phyloP scores from a whole-genome alignment of 2,888 invertebrate species.

The Rhopalosiphum nymphaeae region DNA sequence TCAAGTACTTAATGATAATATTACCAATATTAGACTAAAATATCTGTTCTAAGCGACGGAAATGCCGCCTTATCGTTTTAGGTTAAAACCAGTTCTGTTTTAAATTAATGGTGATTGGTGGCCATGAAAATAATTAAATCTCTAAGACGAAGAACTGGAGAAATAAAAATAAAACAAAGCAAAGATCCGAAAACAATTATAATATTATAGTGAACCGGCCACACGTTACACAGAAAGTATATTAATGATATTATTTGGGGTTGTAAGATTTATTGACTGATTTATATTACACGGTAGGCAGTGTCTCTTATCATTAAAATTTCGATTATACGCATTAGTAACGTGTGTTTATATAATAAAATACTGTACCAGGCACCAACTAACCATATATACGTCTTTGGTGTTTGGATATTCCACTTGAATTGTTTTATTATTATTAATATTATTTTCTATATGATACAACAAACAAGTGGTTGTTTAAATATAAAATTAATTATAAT shows the following conservation, averaged over 20 bases:
- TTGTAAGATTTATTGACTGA: conserved; percentile 32
- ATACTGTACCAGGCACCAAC: neutral
- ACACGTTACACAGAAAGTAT: neutral
- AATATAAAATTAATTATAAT: neutral
- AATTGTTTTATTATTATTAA: conserved; percentile 8
- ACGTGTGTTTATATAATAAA: neutral
- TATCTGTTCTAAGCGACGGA: neutral
- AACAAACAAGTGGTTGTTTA: neutral
- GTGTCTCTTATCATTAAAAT: conserved; percentile 21
- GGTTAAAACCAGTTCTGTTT: conserved; percentile 19
- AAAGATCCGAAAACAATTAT: conserved; percentile 37
- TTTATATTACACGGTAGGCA: neutral
- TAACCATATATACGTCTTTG: neutral
- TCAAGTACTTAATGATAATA: neutral
- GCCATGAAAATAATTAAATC: conserved; percentile 29
- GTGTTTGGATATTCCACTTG: neutral
- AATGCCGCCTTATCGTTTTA: neutral
- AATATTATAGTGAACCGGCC: neutral
- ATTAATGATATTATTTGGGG: conserved; percentile 4
- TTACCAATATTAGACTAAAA: neutral
- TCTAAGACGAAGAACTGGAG: neutral
- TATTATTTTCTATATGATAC: neutral
- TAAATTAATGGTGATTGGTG: neutral
- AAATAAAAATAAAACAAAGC: neutral
- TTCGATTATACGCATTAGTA: neutral